Evolutionary conservation across 2,888 invertebrate genomes (phyloP), one percentile per base, ranked within the genome.

Genomic region (Hybos culiciformis): DNA sequence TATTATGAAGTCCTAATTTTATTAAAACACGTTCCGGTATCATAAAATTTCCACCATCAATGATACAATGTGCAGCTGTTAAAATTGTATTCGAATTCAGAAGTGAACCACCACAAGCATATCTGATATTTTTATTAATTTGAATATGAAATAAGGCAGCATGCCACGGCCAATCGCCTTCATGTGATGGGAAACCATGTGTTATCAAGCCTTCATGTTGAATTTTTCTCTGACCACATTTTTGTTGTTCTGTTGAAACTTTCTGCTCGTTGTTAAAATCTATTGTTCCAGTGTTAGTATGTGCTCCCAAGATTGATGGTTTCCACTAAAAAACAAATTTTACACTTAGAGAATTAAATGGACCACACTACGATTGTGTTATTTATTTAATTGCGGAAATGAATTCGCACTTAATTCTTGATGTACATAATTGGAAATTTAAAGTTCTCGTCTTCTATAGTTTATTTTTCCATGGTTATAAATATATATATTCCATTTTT

Each of bases 121-220:
- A 44, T 11, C 5, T 23, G 9, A 21, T 21, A 24, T 34, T 41
- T 2, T 37, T 12, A n/a, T 29, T 29, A n/a, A n/a, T n/a, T 11
- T 37, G 26, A 19, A 40, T 23, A 18, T 37, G 42, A 42, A 61
- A 63, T 18, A 69, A 42, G 0, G 67, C 68, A 0, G 53, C 59
- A 50, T 68, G 69, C 68, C 68, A 69, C 0, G 68, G 68, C 67
- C 66, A 69, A 46, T 68, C 66, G 2, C 68, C 68, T 5, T 63
- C 58, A 31, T 62, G 60, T 0, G 65, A 61, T 1, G 56, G 50
- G 6, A 49, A 46, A 0, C 66, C 68, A 26, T 58, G 57, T 1
- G 63, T 62, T 21, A 69, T 65, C 11, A 67, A 49, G 33, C 44
- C 47, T 41, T 49, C 40, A 31, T 49, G 49, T 12, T 43, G n/a